phyloP scores from a whole-genome alignment of 2,888 invertebrate genomes.

The Salticus scenicus region DNA sequence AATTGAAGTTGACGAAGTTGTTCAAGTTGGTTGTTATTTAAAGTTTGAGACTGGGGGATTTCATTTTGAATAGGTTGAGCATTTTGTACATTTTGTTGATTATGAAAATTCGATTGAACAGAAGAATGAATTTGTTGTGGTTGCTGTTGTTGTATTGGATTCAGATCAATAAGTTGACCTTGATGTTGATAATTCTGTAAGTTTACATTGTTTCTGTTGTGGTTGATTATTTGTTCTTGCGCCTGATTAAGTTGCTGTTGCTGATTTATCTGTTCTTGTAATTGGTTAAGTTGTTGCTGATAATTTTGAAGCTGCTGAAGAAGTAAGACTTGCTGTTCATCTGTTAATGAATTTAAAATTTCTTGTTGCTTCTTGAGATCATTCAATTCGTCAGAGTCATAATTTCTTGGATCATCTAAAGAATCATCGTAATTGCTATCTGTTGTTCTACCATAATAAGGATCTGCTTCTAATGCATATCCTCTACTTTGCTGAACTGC shows the following conservation, averaged over 20 bases:
- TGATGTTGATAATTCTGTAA: neutral
- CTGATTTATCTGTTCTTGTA: neutral
- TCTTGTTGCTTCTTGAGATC: neutral
- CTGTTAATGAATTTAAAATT: neutral
- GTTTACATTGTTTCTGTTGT: neutral
- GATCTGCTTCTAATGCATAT: conserved; percentile 22
- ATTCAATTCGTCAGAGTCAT: neutral
- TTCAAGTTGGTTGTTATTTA: neutral
- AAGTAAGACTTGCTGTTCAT: conserved; percentile 9
- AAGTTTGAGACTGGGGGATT: neutral
- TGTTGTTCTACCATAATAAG: conserved; percentile 19
- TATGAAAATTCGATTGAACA: conserved; percentile 6
- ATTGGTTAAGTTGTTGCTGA: neutral
- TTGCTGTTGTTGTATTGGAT: neutral
- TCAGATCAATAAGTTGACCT: neutral
- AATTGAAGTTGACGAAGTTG: conserved; percentile 1
- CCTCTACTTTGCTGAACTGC: conserved; percentile 10
- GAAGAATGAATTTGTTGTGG: too few species aligned
- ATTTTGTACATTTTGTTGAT: neutral
- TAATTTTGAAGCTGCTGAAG: conserved; percentile 3
- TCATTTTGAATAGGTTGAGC: neutral
- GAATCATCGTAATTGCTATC: conserved; percentile 35
- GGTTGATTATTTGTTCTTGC: neutral
- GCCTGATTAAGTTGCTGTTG: neutral
- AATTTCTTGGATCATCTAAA: conserved; percentile 28